Conservation (phyloP, 1,140 invertebrate species). For the Trachelipus rathkii region DNA sequence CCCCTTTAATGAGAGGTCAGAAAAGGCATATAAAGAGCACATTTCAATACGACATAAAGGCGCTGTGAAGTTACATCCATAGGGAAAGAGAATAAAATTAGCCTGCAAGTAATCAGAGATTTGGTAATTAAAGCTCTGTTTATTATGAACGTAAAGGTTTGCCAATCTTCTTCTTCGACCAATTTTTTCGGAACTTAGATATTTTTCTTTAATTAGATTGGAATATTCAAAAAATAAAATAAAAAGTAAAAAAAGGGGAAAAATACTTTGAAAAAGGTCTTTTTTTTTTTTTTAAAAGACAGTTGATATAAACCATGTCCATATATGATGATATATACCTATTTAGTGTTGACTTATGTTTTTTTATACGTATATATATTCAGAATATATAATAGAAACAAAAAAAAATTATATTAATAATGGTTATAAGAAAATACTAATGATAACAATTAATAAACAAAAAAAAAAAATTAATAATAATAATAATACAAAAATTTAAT, state of each 20-base stretch:
- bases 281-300: neutral
- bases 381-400: too few species aligned
- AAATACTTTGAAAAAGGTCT: too few species aligned
- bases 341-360: too few species aligned
- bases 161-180: neutral
- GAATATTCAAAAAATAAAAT: neutral
- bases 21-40: conserved; percentile 12
- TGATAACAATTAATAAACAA: too few species aligned
- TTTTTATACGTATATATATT: too few species aligned
- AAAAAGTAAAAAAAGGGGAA: neutral
- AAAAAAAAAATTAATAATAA: too few species aligned
- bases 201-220: conserved; percentile 14
- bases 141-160: conserved; percentile 36
- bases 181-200: neutral
- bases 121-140: conserved; percentile 41
- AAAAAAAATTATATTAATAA: too few species aligned
- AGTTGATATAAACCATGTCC: too few species aligned
- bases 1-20: conserved; percentile 28
- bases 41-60: conserved; percentile 42
- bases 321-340: too few species aligned
- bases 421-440: too few species aligned
- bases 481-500: too few species aligned
- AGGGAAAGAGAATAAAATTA: conserved; percentile 34
- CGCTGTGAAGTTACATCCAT: conserved; percentile 39
- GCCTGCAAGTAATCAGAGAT: conserved; percentile 41